Evolutionary conservation across 1,140 invertebrate genomes (phyloP).

Genomic region (Venustaconcha ellipsiformis): DNA sequence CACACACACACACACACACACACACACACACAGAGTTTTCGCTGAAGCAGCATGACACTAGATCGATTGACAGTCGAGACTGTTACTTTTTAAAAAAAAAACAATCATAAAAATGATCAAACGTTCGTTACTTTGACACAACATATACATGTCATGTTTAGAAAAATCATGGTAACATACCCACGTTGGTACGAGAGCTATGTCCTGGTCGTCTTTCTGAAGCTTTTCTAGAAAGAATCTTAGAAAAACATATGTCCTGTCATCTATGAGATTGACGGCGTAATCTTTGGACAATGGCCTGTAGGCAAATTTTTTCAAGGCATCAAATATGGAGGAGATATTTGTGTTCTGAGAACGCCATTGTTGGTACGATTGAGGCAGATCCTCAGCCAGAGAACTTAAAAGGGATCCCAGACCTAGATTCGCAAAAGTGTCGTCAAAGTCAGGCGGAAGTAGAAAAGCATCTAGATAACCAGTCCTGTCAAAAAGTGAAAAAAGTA

Average conservation of each 20-base stretch:
- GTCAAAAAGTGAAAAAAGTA: slow-evolving; percentile 2
- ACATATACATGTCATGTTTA: too few species aligned
- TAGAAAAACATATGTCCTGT: slow-evolving; percentile 49
- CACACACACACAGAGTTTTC: too few species aligned
- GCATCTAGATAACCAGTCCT: slow-evolving; percentile 38
- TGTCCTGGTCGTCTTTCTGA: slow-evolving; percentile 26
- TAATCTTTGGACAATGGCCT: slow-evolving; percentile 38
- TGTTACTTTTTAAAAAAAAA: too few species aligned
- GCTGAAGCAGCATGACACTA: too few species aligned
- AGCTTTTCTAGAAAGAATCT: slow-evolving; percentile 45
- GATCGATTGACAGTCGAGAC: too few species aligned
- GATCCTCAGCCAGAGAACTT: slow-evolving; percentile 29
- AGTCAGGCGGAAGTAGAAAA: slow-evolving; percentile 57
- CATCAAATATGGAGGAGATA: slow-evolving; percentile 41
- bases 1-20: too few species aligned
- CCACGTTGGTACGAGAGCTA: slow-evolving; percentile 55
- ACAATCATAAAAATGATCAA: too few species aligned
- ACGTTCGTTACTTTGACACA: too few species aligned
- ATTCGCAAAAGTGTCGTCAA: slow-evolving; percentile 58
- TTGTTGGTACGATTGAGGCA: slow-evolving; percentile 31
- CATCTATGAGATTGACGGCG: slow-evolving; percentile 46
- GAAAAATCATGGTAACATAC: slow-evolving; percentile 12
- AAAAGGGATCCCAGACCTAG: slow-evolving; percentile 48
- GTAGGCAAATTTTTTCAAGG: slow-evolving; percentile 51
- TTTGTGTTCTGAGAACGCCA: slow-evolving; percentile 49